Evolutionary conservation across 2,888 invertebrate species (phyloP).

Genomic region (Drosophila antonietae): DNA sequence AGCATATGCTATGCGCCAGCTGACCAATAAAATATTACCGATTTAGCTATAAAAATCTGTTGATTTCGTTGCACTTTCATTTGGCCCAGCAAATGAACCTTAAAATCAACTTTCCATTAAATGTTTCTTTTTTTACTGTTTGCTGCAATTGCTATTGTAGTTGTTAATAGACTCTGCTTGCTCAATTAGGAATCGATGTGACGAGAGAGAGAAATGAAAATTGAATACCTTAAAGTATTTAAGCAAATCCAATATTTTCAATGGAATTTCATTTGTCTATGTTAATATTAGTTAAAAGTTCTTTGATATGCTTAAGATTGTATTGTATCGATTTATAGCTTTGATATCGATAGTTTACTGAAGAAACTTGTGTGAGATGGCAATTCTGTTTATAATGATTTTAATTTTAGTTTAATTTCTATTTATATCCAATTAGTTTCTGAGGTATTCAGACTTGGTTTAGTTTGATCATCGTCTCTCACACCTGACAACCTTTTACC

Average conservation of each 20-base stretch:
- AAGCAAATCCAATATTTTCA: not conserved
- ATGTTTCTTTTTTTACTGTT: not conserved
- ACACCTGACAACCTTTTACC: not conserved
- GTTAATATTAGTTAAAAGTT: too few species aligned
- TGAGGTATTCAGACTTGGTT: too few species aligned
- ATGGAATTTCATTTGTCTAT: not conserved
- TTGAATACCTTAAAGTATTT: not conserved
- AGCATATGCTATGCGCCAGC: slow-evolving; percentile 31
- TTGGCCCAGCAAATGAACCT: slow-evolving; percentile 55
- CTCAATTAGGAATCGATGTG: not conserved
- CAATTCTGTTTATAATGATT: not conserved
- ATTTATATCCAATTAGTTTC: not conserved
- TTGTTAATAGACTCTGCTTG: not conserved
- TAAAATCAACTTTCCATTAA: slow-evolving; percentile 66
- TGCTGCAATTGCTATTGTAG: slow-evolving; percentile 9
- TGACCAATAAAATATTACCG: slow-evolving; percentile 65
- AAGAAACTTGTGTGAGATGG: not conserved
- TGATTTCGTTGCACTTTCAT: slow-evolving; percentile 59
- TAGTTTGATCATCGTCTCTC: not conserved
- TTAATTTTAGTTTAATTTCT: not conserved
- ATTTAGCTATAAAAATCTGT: slow-evolving; percentile 57
- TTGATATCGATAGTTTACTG: not conserved
- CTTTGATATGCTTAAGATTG: too few species aligned
- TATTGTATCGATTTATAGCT: not conserved
- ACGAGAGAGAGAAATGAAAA: not conserved